These are phyloP conservation scores for Acrocephalus arundinaceus DNA, from an alignment of 2,113 vertebrate genomes.

Conservation along the genomic window DNA sequence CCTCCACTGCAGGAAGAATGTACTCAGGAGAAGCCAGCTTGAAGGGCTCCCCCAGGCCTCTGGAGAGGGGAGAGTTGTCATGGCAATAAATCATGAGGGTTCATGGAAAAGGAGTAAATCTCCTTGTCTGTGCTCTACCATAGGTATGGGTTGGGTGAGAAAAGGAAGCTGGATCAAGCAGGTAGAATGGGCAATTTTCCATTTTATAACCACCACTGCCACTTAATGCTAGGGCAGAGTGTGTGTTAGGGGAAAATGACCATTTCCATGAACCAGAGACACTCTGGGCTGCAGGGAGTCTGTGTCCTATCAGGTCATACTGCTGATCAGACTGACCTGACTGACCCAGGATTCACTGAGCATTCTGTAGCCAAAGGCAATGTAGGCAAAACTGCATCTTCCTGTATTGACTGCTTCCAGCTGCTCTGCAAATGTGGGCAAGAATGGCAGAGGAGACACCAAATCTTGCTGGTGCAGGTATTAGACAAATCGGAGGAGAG, in stretches of 20 bases:
- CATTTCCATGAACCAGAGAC: not conserved
- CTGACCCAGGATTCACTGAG: rapidly evolving
- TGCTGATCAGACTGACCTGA: not conserved
- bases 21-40: slow-evolving; percentile 48
- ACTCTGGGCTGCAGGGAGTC: not conserved
- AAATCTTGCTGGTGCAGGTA: not conserved
- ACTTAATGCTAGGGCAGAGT: not conserved
- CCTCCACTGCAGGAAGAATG: slow-evolving; percentile 40
- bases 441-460: not conserved
- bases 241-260: not conserved
- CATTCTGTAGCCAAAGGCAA: not conserved
- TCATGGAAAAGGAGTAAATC: slow-evolving; percentile 26
- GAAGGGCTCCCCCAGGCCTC: not conserved
- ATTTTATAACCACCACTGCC: not conserved
- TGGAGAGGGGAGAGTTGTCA: slow-evolving; percentile 51
- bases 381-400: not conserved
- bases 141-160: not conserved
- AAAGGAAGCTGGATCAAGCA: not conserved
- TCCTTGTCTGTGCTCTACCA: not conserved
- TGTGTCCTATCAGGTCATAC: not conserved
- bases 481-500: not conserved
- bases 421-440: not conserved
- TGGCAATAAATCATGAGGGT: slow-evolving; percentile 48
- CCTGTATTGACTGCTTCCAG: not conserved
- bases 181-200: not conserved